Conservation (phyloP, 2,888 invertebrate species). For the Enchytraeus crypticus region DNA sequence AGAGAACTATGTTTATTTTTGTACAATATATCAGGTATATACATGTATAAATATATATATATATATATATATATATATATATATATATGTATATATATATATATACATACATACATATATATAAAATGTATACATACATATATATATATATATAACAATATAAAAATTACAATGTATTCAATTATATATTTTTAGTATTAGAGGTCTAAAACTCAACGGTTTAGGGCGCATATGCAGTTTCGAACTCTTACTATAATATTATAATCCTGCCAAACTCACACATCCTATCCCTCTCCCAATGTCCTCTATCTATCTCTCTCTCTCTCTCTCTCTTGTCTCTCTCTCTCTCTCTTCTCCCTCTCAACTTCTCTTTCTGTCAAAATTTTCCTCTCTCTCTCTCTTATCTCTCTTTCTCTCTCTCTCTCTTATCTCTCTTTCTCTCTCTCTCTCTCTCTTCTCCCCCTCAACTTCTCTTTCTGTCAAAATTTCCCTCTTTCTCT, state of each 20-base stretch:
- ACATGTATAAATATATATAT: too few species aligned
- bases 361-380: neutral
- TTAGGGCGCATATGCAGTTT: too few species aligned
- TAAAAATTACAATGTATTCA: too few species aligned
- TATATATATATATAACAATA: neutral
- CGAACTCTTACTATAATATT: too few species aligned
- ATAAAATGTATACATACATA: too few species aligned
- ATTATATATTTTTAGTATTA: too few species aligned
- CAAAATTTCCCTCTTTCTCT: neutral
- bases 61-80: neutral
- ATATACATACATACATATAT: neutral
- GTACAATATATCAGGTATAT: too few species aligned
- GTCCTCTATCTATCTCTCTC: neutral
- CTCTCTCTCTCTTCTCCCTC: neutral
- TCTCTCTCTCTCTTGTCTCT: neutral
- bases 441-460: neutral
- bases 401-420: too few species aligned
- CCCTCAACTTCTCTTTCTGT: neutral
- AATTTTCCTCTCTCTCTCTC: neutral
- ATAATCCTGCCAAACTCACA: neutral
- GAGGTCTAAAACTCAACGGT: too few species aligned
- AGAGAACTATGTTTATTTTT: too few species aligned
- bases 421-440: too few species aligned
- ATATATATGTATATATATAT: neutral
- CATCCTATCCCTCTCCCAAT: neutral